phyloP scores from a whole-genome alignment of 2,113 vertebrate genomes.

The Salvelinus fontinalis region DNA sequence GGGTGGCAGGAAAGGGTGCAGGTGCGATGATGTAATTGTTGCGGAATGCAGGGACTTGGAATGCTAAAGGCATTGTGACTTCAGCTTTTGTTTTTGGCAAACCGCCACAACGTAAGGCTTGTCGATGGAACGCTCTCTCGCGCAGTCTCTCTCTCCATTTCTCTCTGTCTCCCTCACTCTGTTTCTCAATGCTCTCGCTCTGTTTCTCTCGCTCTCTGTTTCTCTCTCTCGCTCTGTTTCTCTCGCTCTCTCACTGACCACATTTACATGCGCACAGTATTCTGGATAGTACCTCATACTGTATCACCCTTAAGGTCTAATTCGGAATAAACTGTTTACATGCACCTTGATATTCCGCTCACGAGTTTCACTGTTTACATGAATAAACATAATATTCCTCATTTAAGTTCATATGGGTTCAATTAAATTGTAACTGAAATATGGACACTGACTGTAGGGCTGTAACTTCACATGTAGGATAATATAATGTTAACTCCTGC shows the following conservation, averaged over 20 bases:
- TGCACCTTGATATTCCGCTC: too few species aligned
- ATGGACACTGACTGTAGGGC: too few species aligned
- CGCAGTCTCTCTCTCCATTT: neutral
- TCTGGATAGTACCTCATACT: neutral
- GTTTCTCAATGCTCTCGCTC: neutral
- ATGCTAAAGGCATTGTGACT: neutral
- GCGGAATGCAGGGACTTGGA: slow-evolving; percentile 41
- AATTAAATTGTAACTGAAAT: too few species aligned
- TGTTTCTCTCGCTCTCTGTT: neutral
- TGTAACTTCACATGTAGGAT: too few species aligned
- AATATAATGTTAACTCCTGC: too few species aligned
- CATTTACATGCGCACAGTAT: neutral
- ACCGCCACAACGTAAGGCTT: neutral
- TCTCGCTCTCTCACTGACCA: neutral
- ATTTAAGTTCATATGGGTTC: too few species aligned
- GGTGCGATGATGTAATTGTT: slow-evolving; percentile 40
- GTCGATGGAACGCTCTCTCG: neutral
- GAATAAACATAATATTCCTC: too few species aligned
- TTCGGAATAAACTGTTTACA: too few species aligned
- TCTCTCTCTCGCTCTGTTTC: neutral
- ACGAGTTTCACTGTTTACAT: too few species aligned
- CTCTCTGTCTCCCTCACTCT: neutral
- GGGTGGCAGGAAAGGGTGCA: slow-evolving; percentile 24
- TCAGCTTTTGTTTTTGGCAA: neutral
- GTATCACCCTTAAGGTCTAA: too few species aligned